Base-by-base conservation (phyloP, 2,113 vertebrate genomes). In the Callocephalon fimbriatum region DNA sequence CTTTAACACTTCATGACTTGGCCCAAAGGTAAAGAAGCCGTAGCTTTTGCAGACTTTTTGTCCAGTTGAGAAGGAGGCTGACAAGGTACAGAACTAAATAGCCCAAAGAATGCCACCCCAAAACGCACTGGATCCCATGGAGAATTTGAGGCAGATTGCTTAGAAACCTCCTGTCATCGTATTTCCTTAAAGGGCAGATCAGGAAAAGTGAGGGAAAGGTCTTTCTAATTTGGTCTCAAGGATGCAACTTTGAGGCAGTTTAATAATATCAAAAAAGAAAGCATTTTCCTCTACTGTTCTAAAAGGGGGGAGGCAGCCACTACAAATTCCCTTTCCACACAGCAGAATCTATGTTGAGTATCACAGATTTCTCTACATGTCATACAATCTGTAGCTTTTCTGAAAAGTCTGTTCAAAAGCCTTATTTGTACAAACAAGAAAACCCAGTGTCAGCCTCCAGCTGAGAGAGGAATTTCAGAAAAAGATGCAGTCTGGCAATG, bases 1-100 rank as follows among this genome's bases (percentile, higher is more conserved):
- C 73, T 97, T 94, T 96, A 94, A 48, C 94, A 93, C 86, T 94
- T 96, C 68, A 91, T 87, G 76, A 87, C 70, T 93, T 97, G 95
- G 86, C 86, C 77, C 0, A 1, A 94, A 89, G 70, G 84, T 95
- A 95, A 96, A 89, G 80, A 71, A 94, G 61, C 83, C 93, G 76
- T 91, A 93, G 91, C 56, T 93, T 95, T 96, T 91, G 94, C 74
- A 91, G 83, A 74, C 77, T 51, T 80, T 81, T 67, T 86, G 73
- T 89, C 66, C 73, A 87, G 56, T 80, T 75, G 65, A 88, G 81
- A 94, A 37, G 68, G 71, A 78, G 61, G 14, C 65, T 93, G 93
- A 56, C 86, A 93, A 87, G 68, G 61, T 89, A 85, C 35, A 85
- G 73, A 81, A 72, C 21, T 44, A 89, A 89, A 74, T 87, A 89